phyloP scores from a whole-genome alignment of 2,888 invertebrate genomes.

The Fragum fragum region DNA sequence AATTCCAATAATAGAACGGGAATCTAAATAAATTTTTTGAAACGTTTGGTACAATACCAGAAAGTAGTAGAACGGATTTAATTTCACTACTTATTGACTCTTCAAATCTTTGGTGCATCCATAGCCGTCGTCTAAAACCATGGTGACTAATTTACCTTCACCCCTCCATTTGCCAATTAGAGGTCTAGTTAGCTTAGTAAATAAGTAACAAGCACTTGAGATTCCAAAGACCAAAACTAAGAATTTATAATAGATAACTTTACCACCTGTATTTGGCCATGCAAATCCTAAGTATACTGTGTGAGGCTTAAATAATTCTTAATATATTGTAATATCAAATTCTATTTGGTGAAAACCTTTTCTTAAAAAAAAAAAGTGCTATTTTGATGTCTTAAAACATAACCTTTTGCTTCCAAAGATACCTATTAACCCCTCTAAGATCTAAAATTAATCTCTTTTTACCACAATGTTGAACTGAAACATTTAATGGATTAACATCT shows the following conservation, averaged over 20 bases:
- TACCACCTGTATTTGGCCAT: neutral
- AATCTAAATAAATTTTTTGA: conserved; percentile 43
- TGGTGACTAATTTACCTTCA: conserved; percentile 36
- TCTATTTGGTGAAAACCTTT: conserved; percentile 36
- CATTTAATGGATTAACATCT: conserved; percentile 33
- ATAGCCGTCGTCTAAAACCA: conserved; percentile 54
- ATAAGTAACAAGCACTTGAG: conserved; percentile 33
- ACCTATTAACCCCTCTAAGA: conserved; percentile 24
- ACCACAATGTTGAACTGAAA: conserved; percentile 32
- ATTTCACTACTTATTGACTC: conserved; percentile 13
- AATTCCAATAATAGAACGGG: conserved; percentile 38
- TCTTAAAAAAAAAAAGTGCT: conserved; percentile 33
- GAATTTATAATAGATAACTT: conserved; percentile 30
- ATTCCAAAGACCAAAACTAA: conserved; percentile 38
- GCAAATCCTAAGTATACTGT: too few relatives aligned
- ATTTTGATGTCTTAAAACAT: conserved; percentile 40
- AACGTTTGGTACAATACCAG: conserved; percentile 51
- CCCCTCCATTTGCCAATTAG: conserved; percentile 43
- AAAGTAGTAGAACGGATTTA: conserved; percentile 33
- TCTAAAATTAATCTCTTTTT: conserved; percentile 35
- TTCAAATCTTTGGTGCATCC: conserved; percentile 26
- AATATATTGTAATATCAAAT: conserved; percentile 46
- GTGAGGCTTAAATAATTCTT: conserved; percentile 36
- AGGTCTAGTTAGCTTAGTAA: conserved; percentile 46
- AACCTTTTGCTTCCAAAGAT: conserved; percentile 37